These are phyloP conservation scores for Alviniconcha marisindica DNA, from an alignment of 1,140 invertebrate species.

Conservation along the genomic window DNA sequence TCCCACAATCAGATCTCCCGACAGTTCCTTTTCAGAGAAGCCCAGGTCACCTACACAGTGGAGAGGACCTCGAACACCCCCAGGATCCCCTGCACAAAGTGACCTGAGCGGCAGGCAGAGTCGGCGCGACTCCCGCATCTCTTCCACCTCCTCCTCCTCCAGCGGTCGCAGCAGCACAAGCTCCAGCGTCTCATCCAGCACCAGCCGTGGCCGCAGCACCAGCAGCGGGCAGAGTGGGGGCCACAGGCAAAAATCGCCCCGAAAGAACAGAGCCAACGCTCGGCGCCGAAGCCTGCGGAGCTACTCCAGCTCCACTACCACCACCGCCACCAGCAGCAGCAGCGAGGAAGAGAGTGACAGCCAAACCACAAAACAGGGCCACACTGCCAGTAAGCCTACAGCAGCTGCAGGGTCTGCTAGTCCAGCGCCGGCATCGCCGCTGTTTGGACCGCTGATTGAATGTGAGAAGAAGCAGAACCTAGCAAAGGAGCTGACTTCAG, in stretches of 20 bases:
- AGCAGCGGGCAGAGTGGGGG: conserved; percentile 22
- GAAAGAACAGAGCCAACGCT: not conserved
- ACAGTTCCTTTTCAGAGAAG: not conserved
- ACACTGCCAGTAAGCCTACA: too few species aligned
- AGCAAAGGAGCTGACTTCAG: not conserved
- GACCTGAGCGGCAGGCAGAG: conserved; percentile 25
- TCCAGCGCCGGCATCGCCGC: not conserved
- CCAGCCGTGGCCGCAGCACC: conserved; percentile 36
- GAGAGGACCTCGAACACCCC: conserved; percentile 49
- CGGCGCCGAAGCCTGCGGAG: not conserved
- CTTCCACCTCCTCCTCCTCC: conserved; percentile 45
- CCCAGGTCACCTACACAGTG: conserved; percentile 28
- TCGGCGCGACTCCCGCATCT: conserved; percentile 40
- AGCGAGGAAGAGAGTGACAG: not conserved
- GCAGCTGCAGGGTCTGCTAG: not conserved
- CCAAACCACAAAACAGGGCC: not conserved
- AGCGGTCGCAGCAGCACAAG: conserved; percentile 50
- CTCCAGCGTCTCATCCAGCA: conserved; percentile 40
- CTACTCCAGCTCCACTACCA: conserved; percentile 14
- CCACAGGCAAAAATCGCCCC: conserved; percentile 11
- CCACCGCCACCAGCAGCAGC: conserved; percentile 8
- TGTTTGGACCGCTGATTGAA: not conserved
- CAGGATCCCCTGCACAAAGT: conserved; percentile 44
- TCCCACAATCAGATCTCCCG: not conserved
- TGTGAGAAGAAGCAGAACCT: not conserved